Evolutionary conservation across 2,888 invertebrate species (phyloP).

Genomic region (Aspidapion aeneum): DNA sequence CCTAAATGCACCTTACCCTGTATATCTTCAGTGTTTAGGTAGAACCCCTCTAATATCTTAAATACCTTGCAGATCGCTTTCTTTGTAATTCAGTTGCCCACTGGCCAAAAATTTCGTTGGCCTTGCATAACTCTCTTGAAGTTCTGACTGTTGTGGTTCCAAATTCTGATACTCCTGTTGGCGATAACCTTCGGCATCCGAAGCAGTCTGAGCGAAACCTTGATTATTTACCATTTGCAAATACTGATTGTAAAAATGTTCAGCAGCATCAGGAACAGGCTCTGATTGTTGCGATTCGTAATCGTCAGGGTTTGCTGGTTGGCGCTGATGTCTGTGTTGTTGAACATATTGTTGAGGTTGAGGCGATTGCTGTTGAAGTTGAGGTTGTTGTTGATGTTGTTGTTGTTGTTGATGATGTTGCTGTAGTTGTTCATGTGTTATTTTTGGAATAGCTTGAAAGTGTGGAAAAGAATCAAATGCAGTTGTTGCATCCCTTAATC

Average conservation of each 20-base stretch:
- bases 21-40: too few species aligned
- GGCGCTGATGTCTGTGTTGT: too few species aligned
- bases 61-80: background rate
- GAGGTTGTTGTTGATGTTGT: background rate
- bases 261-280: background rate
- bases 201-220: background rate
- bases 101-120: background rate
- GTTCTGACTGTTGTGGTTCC: background rate
- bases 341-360: background rate
- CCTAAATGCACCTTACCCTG: too few species aligned
- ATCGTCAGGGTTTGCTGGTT: too few species aligned
- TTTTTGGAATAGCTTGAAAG: too few species aligned
- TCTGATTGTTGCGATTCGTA: background rate
- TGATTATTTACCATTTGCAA: background rate
- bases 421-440: too few species aligned
- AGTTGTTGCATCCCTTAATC: background rate
- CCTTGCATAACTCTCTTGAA: background rate
- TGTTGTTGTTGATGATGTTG: background rate
- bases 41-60: background rate
- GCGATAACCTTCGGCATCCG: background rate
- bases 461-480: background rate
- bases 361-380: background rate
- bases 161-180: background rate
- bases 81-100: background rate
- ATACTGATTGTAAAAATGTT: background rate